phyloP scores from a whole-genome alignment of 2,888 invertebrate species.

The Oscheius sp. region DNA sequence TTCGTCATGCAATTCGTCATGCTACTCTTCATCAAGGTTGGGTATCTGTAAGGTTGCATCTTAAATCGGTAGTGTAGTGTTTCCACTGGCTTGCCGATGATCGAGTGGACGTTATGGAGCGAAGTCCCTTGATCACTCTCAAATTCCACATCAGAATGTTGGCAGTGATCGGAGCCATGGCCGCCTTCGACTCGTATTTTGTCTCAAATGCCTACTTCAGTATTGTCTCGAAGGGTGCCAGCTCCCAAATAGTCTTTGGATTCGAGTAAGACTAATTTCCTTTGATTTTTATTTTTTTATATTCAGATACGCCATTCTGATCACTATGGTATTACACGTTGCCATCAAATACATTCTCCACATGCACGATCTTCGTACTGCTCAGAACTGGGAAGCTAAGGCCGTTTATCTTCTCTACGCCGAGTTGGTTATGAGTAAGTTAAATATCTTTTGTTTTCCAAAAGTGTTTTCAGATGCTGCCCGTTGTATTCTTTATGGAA shows the following conservation, averaged over 20 bases:
- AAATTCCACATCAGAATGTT: slow-evolving; percentile 90
- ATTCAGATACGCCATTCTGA: slow-evolving; percentile 87
- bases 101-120: slow-evolving; percentile 98
- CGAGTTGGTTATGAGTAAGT: slow-evolving; percentile 89
- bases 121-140: slow-evolving; percentile 95
- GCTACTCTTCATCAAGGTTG: slow-evolving; percentile 83
- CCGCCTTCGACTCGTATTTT: slow-evolving; percentile 87
- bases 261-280: slow-evolving; percentile 81
- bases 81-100: slow-evolving; percentile 99
- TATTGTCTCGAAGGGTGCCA: slow-evolving; percentile 91
- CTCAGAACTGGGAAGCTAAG: slow-evolving; percentile 94
- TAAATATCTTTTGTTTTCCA: neutral
- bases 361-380: slow-evolving; percentile 88
- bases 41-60: neutral
- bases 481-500: slow-evolving; percentile 85
- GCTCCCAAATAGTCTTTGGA: slow-evolving; percentile 97
- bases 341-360: slow-evolving; percentile 90
- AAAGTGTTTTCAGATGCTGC: slow-evolving; percentile 76
- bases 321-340: slow-evolving; percentile 84
- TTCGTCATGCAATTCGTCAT: slow-evolving; percentile 97
- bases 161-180: slow-evolving; percentile 84
- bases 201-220: slow-evolving; percentile 93
- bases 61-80: slow-evolving; percentile 78
- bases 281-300: slow-evolving; percentile 32
- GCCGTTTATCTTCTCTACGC: slow-evolving; percentile 96